Conservation (phyloP, 2,113 vertebrate species). For the Sakesphorus luctuosus region DNA sequence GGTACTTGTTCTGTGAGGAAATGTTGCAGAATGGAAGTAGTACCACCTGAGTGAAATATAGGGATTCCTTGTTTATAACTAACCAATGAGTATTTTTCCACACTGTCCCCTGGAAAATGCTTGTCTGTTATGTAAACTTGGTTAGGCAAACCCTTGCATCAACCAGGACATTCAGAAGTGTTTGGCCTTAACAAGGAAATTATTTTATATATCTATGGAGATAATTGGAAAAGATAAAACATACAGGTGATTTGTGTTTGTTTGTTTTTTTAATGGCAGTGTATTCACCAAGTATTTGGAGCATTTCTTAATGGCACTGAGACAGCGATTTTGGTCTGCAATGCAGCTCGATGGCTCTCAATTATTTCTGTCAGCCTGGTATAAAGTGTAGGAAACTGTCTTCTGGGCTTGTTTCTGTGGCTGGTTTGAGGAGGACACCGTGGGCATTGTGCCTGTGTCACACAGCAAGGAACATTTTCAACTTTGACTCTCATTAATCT, state of each 20-base stretch:
- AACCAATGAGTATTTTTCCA: not conserved
- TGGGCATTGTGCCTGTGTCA: not conserved
- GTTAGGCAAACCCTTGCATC: not conserved
- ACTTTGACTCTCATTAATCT: not conserved
- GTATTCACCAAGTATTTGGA: not conserved
- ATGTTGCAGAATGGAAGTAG: not conserved
- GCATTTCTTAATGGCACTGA: not conserved
- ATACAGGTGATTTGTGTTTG: not conserved
- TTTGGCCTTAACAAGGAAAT: slow-evolving; percentile 1
- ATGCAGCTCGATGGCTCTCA: not conserved
- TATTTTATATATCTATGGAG: not conserved
- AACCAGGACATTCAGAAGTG: not conserved
- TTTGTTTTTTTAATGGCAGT: not conserved
- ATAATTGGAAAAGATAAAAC: not conserved
- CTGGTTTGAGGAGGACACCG: not conserved
- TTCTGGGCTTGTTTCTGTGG: not conserved
- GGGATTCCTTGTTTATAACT: not conserved
- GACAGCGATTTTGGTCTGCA: not conserved
- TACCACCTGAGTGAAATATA: not conserved
- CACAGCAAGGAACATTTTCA: not conserved
- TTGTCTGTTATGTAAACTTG: not conserved
- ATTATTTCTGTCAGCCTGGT: not conserved
- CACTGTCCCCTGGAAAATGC: not conserved
- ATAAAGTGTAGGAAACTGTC: not conserved
- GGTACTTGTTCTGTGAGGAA: not conserved